Conservation (phyloP, 2,888 invertebrate genomes). For the Eristalis tenax region DNA sequence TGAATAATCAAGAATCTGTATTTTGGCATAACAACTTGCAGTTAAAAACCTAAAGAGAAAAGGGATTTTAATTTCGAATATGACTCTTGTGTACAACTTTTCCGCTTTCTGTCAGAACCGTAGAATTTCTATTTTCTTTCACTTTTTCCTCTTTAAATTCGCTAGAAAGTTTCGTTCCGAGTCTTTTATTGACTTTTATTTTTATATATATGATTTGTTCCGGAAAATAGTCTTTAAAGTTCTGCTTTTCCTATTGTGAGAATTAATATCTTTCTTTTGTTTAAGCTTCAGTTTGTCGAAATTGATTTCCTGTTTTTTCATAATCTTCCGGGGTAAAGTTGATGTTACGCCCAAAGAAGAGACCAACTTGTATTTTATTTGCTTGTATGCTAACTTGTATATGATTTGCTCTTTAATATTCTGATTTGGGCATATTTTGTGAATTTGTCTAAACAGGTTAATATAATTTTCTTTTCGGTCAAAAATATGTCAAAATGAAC, state of each 20-base stretch:
- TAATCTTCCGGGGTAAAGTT: background rate
- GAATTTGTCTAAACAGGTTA: constrained; percentile 37
- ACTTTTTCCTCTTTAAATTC: constrained; percentile 40
- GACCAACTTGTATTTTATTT: constrained; percentile 18
- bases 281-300: constrained; percentile 12
- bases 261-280: no score
- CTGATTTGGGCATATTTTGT: constrained; percentile 20
- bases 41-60: no score
- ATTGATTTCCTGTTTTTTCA: no score
- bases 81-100: no score
- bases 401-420: constrained; percentile 22
- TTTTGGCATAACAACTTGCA: no score
- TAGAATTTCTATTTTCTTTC: constrained; percentile 47
- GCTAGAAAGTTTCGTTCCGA: constrained; percentile 32
- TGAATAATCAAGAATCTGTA: no score
- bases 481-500: constrained; percentile 34
- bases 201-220: constrained; percentile 33
- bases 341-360: no score
- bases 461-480: constrained; percentile 14
- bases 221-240: constrained; percentile 3
- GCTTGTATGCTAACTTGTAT: constrained; percentile 31
- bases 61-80: no score
- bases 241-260: constrained; percentile 17
- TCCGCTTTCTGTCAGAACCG: constrained; percentile 1
- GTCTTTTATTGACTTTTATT: constrained; percentile 32